Base-by-base conservation (phyloP, 2,113 vertebrate genomes). In the Loxodonta africana region DNA sequence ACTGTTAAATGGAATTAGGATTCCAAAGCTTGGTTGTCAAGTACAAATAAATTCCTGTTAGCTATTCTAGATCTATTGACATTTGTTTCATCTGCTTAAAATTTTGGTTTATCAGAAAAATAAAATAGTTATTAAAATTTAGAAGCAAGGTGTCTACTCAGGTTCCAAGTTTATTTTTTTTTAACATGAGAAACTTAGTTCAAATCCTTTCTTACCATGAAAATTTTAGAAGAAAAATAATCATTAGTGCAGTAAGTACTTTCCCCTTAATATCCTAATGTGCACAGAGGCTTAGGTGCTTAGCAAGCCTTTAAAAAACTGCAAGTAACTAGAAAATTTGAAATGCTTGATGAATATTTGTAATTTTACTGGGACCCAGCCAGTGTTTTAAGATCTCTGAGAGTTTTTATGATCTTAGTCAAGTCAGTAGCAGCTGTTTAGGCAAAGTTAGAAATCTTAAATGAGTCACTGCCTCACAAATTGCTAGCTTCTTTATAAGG, bases 61-160 rank as follows among this genome's bases (percentile, higher is more conserved):
- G 80, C 8, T 91, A 4, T 14, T 73, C 2, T 51, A 76, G 8
- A 88, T 41, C 30, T 69, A 46, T 1, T 96, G 84, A 69, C 1
- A 83, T 25, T 88, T 90, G 44, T 5, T 74, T 67, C 9, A 9
- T 20, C 81, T 48, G 2, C 65, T 67, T 90, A 92, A 83, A 90
- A 73, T 63, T 89, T 90, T 83, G 57, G 20, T 78, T 90, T 88
- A 46, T 84, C 3, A 41, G 10, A 74, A 86, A 90, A 14, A 63
- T 44, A n/a, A 65, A 67, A 88, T 51, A 41, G 51, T 41, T 67
- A n/a, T 26, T 92, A 91, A 96, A 83, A 77, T 28, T 86, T 89
- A 77, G 62, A 73, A 73, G 86, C 11, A 65, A 78, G 6, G 12
- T 86, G 6, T 37, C 25, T 80, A 41, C 17, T 83, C 15, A 91